phyloP scores from a whole-genome alignment of 2,113 vertebrate genomes.

The Phodopus roborovskii region DNA sequence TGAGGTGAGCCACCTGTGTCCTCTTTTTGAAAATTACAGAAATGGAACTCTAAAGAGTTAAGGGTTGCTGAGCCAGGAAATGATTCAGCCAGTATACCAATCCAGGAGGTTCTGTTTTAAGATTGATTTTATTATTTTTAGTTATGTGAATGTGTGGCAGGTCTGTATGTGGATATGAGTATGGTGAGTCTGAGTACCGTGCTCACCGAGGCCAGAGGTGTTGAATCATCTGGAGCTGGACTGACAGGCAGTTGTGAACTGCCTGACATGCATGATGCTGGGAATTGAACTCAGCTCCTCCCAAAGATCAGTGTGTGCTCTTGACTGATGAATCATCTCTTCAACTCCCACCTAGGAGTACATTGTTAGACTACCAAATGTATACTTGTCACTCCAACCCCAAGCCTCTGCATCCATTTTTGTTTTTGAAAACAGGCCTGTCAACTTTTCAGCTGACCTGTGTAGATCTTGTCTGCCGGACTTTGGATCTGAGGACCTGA shows the following conservation, averaged over 20 bases:
- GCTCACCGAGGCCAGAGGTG: background rate
- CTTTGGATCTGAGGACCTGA: background rate
- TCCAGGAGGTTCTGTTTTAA: too few relatives aligned
- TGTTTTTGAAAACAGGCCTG: background rate
- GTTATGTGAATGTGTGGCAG: background rate
- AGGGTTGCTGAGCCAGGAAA: slow-evolving; percentile 3
- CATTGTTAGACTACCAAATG: background rate
- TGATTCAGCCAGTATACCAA: background rate
- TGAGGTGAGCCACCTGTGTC: background rate
- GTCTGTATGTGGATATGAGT: too few relatives aligned
- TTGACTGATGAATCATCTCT: background rate
- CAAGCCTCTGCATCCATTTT: background rate
- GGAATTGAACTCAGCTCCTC: background rate
- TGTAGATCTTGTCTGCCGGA: background rate
- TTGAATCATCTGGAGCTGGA: background rate
- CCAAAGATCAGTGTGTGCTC: background rate
- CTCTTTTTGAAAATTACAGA: background rate
- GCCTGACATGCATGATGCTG: background rate
- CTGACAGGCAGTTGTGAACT: background rate
- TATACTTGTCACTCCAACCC: background rate
- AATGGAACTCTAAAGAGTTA: background rate
- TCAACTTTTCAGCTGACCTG: background rate
- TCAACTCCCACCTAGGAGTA: background rate
- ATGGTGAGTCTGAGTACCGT: background rate
- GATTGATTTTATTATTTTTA: background rate